Base-by-base conservation (phyloP, 2,888 invertebrate species). In the Aspidapion aeneum region DNA sequence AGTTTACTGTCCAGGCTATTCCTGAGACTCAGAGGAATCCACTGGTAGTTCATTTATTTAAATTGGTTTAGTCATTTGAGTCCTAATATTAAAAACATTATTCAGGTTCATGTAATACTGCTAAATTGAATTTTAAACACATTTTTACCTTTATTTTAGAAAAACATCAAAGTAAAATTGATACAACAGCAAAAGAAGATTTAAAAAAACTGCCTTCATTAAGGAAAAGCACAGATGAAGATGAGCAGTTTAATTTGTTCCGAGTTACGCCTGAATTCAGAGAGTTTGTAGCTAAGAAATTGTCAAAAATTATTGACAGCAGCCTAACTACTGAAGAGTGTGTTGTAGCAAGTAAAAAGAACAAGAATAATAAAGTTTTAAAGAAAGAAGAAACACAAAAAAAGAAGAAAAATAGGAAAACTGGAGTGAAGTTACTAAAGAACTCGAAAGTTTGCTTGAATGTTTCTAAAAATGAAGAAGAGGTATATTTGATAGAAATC, bases 221-320 rank as follows among this genome's bases (percentile, higher is more conserved):
- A 61, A 67, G 77, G 54, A 69, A 63, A 20, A 50, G 59, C 2
- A 66, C 67, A 21, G 79, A 77, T 65, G 76, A 83, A 7, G 79
- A 82, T 50, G 83, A 84, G 66, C 84, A 85, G 67, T 85, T 83
- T 70, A 84, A 84, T 73, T 78, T 82, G 0, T 82, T 77, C n/a
- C 71, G 81, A 70, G 82, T 85, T 1, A 84, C 85, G 1, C 79
- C 80, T 18, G 80, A 82, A 68, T 79, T 85, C 76, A 84, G 84
- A 70, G 80, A 77, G 49, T 78, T 75, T 63, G 82, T 86, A 58
- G 83, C 83, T 7, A 81, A 80, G 54, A 83, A 83, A 75, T 74
- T 86, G 54, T 82, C 84, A 1, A 77, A 76, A 18, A 74, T 84
- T 35, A 80, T 86, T 50, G 77, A 81, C 51, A 80, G 78, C 66